Conservation (phyloP, 2,113 vertebrate genomes). For the Callipepla californica region DNA sequence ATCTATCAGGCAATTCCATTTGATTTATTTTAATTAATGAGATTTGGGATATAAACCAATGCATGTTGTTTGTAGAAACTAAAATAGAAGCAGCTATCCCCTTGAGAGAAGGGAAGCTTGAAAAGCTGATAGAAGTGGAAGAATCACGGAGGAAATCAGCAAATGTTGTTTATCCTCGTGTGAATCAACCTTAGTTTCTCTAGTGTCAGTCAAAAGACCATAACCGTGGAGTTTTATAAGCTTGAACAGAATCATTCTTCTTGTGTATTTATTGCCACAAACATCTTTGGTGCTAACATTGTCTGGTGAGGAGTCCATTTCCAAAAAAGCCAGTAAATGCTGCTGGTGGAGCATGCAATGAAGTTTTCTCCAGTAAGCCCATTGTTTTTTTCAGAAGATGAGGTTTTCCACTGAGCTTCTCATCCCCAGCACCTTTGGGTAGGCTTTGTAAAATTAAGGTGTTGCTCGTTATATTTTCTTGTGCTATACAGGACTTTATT, state of each 20-base stretch:
- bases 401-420: no score
- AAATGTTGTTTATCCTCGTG: not conserved
- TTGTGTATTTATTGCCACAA: not conserved
- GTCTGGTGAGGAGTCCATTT: not conserved
- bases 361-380: not conserved
- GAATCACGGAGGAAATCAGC: not conserved
- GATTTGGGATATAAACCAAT: not conserved
- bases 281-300: fast-evolving
- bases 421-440: not conserved
- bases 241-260: not conserved
- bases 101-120: not conserved
- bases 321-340: not conserved
- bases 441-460: not conserved
- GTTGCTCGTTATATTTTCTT: not conserved
- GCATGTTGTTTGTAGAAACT: not conserved
- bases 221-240: not conserved
- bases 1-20: not conserved
- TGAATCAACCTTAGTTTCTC: not conserved
- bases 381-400: no score
- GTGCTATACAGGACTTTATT: not conserved
- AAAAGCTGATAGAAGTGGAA: not conserved
- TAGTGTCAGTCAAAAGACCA: not conserved
- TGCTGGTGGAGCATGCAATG: not conserved
- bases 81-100: not conserved
- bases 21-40: not conserved